These are phyloP conservation scores for Serrognathus titanus DNA, from an alignment of 2,888 invertebrate genomes.

Conservation along the genomic window DNA sequence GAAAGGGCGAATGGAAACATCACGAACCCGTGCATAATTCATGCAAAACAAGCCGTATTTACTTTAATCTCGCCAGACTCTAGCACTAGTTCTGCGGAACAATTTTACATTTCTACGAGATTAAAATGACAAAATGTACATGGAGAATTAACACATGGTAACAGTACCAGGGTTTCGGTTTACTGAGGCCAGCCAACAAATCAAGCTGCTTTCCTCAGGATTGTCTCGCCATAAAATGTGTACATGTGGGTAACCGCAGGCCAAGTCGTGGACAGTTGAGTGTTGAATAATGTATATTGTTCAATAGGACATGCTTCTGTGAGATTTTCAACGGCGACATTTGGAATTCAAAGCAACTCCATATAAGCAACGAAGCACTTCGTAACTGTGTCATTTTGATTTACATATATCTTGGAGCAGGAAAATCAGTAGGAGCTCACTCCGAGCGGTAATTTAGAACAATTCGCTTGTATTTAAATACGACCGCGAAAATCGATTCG, in stretches of 20 bases:
- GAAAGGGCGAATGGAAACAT: too few relatives aligned
- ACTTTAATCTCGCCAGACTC: too few relatives aligned
- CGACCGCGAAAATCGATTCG: too few relatives aligned
- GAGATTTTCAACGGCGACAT: conserved; percentile 20
- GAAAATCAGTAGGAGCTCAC: too few relatives aligned
- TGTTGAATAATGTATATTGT: conserved; percentile 34
- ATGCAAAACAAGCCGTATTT: too few relatives aligned
- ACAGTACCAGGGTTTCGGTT: conserved; percentile 1
- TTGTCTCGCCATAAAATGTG: conserved; percentile 20
- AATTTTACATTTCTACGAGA: conserved; percentile 10
- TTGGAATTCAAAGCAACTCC: conserved; percentile 26
- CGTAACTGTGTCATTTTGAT: too few relatives aligned
- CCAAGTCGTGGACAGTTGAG: conserved; percentile 14
- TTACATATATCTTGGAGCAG: too few relatives aligned
- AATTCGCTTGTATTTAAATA: too few relatives aligned
- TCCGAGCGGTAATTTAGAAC: too few relatives aligned
- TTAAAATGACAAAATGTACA: conserved; percentile 13
- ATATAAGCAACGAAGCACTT: too few relatives aligned
- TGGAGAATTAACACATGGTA: neutral
- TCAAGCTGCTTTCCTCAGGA: conserved; percentile 16
- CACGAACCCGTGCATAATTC: too few relatives aligned
- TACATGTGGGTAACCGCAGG: conserved; percentile 5
- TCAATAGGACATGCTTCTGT: conserved; percentile 26
- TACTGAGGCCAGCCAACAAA: conserved; percentile 12
- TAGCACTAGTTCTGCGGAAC: neutral